phyloP scores from a whole-genome alignment of 1,140 invertebrate species.

The Euglossa dilemma region DNA sequence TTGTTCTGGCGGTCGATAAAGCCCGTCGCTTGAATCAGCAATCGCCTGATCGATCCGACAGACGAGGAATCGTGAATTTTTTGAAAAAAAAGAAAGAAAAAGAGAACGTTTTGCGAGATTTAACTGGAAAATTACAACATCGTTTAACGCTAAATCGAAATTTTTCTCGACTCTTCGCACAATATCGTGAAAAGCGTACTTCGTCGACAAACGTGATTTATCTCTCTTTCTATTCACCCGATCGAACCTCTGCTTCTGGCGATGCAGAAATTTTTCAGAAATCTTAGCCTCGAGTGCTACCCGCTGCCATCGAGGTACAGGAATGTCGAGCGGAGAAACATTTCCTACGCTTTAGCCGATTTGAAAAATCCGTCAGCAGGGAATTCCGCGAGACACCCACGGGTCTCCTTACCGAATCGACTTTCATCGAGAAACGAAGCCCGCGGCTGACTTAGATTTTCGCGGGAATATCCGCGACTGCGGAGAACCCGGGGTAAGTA shows the following conservation, averaged over 20 bases:
- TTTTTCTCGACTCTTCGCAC: background rate
- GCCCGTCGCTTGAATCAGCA: too few species aligned
- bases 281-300: background rate
- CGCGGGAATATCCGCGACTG: background rate
- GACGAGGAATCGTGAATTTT: background rate
- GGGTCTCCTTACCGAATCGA: background rate
- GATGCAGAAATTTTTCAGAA: background rate
- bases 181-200: too few species aligned
- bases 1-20: conserved; percentile 13
- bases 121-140: background rate
- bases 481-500: too few species aligned
- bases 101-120: background rate
- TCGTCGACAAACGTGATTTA: background rate
- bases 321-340: background rate
- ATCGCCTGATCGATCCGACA: background rate
- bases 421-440: background rate
- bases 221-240: background rate
- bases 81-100: background rate
- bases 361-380: background rate
- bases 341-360: background rate
- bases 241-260: background rate
- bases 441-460: background rate
- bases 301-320: background rate
- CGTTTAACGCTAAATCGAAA: background rate
- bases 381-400: too few species aligned